A percentile compares a stretch with the other conserved stretches of the same genome.
Conservation (phyloP, 2,113 vertebrate genomes). For the Cheirogaleus medius region DNA sequence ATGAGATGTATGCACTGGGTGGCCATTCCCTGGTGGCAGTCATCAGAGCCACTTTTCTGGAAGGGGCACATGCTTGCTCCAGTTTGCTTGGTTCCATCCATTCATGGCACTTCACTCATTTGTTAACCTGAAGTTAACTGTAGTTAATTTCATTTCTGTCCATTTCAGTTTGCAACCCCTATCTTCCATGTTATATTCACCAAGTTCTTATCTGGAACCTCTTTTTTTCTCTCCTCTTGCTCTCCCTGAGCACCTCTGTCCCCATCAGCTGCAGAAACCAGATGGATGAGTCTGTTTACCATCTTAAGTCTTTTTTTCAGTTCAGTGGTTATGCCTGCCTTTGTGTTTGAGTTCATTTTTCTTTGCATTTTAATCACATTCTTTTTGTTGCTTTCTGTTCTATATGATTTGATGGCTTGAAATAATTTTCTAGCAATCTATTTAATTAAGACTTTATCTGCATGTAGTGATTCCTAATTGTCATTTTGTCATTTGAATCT, state of each 20-base stretch:
- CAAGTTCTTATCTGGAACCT: neutral
- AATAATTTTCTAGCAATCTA: neutral
- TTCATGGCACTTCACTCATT: neutral
- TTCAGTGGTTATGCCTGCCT: neutral
- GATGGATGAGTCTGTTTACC: neutral
- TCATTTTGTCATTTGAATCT: neutral
- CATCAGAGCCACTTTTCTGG: neutral
- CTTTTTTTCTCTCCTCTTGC: neutral
- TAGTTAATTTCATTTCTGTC: neutral
- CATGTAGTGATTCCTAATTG: neutral
- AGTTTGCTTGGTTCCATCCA: neutral
- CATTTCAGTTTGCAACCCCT: neutral
- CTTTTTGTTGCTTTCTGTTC: slow-evolving; percentile 18
- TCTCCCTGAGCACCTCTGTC: neutral
- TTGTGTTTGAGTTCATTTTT: slow-evolving; percentile 44
- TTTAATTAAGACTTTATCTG: slow-evolving; percentile 28
- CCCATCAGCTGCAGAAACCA: neutral
- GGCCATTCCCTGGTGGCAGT: neutral
- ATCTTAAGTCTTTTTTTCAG: neutral
- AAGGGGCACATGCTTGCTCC: neutral
- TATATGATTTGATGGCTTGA: slow-evolving; percentile 24
- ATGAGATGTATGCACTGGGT: neutral
- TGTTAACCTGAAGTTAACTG: neutral
- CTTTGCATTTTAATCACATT: neutral
- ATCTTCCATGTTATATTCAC: neutral